A percentile compares a stretch with the other conserved stretches of the same genome.
These are phyloP conservation scores for Athene cunicularia DNA, from an alignment of 2,113 vertebrate species.

Conservation along the genomic window DNA sequence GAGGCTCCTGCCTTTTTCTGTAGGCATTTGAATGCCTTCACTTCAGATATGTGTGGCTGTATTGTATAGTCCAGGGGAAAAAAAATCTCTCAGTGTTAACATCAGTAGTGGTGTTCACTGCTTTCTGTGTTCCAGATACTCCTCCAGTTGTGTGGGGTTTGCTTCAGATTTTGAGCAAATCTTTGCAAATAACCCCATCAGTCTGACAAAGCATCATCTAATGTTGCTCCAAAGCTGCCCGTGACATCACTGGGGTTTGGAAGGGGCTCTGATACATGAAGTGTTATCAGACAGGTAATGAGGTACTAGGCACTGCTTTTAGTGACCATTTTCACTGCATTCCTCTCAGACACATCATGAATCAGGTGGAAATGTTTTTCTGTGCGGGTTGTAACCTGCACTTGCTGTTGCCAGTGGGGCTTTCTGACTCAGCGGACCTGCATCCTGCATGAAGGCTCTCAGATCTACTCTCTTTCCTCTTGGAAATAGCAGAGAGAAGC, in stretches of 20 bases:
- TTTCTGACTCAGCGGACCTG: slow-evolving; percentile 36
- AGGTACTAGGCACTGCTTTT: slow-evolving; percentile 38
- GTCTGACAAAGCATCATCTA: neutral
- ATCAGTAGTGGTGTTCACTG: neutral
- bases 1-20: slow-evolving; percentile 18
- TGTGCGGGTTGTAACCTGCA: slow-evolving; percentile 1
- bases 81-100: neutral
- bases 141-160: neutral
- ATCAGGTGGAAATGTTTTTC: slow-evolving; percentile 50
- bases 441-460: neutral
- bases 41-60: neutral
- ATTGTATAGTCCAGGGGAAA: neutral
- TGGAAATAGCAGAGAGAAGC: neutral
- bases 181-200: neutral
- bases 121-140: neutral
- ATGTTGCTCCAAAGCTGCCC: neutral
- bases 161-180: neutral
- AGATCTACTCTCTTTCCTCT: neutral
- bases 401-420: neutral
- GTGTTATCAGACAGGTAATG: slow-evolving; percentile 21
- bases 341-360: slow-evolving; percentile 49
- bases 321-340: slow-evolving; percentile 11
- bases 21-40: slow-evolving; percentile 17
- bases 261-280: slow-evolving; percentile 12
- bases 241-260: neutral